These are phyloP conservation scores for Agrilus planipennis DNA, from an alignment of 1,140 invertebrate genomes.

Conservation along the genomic window DNA sequence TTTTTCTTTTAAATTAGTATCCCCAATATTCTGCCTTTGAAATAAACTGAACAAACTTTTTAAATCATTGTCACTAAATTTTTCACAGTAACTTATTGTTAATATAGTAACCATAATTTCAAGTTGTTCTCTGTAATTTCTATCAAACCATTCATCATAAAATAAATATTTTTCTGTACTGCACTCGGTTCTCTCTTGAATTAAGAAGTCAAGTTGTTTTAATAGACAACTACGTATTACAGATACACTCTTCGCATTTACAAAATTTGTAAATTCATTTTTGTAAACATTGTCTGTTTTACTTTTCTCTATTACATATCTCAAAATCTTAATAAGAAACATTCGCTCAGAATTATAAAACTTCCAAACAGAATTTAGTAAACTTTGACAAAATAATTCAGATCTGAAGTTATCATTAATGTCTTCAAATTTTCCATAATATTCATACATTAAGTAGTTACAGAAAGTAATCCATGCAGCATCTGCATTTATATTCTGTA, in stretches of 20 bases:
- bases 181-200: not conserved
- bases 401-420: not conserved
- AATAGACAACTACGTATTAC: not conserved
- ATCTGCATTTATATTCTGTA: slow-evolving; percentile 2
- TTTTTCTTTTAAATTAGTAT: too few species aligned
- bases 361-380: slow-evolving; percentile 2
- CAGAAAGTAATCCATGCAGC: slow-evolving; percentile 6
- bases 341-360: slow-evolving; percentile 7
- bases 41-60: too few species aligned
- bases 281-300: not conserved
- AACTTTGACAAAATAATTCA: not conserved
- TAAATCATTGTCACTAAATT: too few species aligned
- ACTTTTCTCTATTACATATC: not conserved
- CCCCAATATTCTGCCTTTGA: too few species aligned
- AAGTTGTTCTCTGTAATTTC: too few species aligned
- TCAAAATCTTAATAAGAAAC: slow-evolving; percentile 5
- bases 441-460: slow-evolving; percentile 9
- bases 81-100: too few species aligned
- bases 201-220: not conserved
- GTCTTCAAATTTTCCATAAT: slow-evolving; percentile 1
- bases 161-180: not conserved
- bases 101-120: too few species aligned
- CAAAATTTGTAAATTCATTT: not conserved
- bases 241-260: not conserved
- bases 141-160: slow-evolving; percentile 4